Evolutionary conservation across 2,888 invertebrate species (phyloP).

Genomic region (Schizotus pectinicornis): DNA sequence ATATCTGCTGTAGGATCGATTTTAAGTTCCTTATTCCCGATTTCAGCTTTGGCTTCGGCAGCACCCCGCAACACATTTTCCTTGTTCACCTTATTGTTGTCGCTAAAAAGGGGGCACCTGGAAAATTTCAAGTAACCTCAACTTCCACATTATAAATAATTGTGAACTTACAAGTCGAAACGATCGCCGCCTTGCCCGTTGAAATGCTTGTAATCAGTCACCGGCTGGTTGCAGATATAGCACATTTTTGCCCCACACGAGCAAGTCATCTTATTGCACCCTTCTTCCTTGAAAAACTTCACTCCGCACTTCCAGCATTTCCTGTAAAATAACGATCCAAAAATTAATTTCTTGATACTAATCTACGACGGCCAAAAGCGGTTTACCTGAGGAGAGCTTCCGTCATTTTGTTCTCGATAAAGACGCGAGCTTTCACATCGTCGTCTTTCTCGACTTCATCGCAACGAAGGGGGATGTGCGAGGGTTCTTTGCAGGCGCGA

Average conservation of each 20-base stretch:
- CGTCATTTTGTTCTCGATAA: constrained; percentile 64
- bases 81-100: constrained; percentile 47
- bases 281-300: constrained; percentile 62
- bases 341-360: neutral
- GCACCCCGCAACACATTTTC: constrained; percentile 56
- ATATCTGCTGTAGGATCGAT: constrained; percentile 49
- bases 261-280: constrained; percentile 67
- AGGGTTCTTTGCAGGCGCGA: constrained; percentile 60
- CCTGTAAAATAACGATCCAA: constrained; percentile 49
- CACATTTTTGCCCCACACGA: constrained; percentile 64
- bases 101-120: constrained; percentile 51
- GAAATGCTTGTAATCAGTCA: constrained; percentile 64
- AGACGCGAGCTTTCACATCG: constrained; percentile 56
- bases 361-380: constrained; percentile 38
- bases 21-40: constrained; percentile 51
- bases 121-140: neutral
- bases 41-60: constrained; percentile 50
- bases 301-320: constrained; percentile 59
- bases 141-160: neutral
- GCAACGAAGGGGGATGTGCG: constrained; percentile 62
- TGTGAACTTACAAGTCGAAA: constrained; percentile 45
- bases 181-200: constrained; percentile 56
- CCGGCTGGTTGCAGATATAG: constrained; percentile 62
- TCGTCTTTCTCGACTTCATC: constrained; percentile 59
- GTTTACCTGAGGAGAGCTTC: constrained; percentile 56